Base-by-base conservation (phyloP, 2,113 vertebrate species). In the Mohoua ochrocephala region DNA sequence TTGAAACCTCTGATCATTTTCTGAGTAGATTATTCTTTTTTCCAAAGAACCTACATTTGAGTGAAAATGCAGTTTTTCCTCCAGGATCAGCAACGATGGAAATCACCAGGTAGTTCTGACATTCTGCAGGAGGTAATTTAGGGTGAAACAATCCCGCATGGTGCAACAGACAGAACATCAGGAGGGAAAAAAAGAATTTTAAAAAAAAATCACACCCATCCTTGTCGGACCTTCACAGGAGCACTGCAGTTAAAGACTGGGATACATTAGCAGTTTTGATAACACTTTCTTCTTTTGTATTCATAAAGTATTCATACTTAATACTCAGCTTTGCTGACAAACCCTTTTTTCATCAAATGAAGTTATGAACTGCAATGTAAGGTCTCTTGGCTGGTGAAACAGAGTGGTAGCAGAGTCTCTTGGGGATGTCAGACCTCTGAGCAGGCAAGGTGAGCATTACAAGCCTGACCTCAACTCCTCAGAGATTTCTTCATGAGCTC, bases 171-270 rank as follows among this genome's bases (percentile, higher is more conserved):
- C 64, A 78, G 13, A 53, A 45, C 11, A 10, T 39, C 80, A 77
- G 45, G 10, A 39, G 7, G 5, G 15, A 47, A 1, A 5, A 50
- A 76, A n/a, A 4, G 8, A 41, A 8, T 2, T 18, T 2, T 18
- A 5, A 19, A 47, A 74, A 49, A 53, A 74, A 49, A 50, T 52
- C 27, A 52, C 63, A 59, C 26, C 33, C 27, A 37, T 39, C 27
- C 31, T 81, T 21, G 5, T 1, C 28, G 52, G 35, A 44, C 37
- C 10, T 81, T 82, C 53, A 42, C 42, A 74, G 33, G 33, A 59
- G 17, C 21, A 42, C 16, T 61, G 50, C 41, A 63, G 45, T 30
- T 63, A 37, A 74, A 31, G 52, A 16, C 39, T 44, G 53, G 52
- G 64, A 41, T 68, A n/a, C 17, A 5, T 54, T 31, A 31, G 15